Conservation (phyloP, 2,113 vertebrate species). For the Passer domesticus region DNA sequence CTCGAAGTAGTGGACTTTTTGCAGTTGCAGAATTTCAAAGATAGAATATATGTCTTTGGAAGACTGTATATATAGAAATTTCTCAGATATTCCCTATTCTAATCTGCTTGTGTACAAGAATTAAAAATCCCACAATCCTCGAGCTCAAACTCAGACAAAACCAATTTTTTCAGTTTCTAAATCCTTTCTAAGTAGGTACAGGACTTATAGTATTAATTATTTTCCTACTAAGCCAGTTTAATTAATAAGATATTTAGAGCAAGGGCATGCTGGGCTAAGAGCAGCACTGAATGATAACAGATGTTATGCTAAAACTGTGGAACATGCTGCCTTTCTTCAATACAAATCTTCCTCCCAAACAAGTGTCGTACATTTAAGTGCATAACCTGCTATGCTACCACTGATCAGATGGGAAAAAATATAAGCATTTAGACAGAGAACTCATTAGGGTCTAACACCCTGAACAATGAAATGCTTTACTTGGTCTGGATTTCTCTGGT, state of each 20-base stretch:
- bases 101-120: not conserved
- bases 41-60: not conserved
- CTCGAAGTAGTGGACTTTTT: not conserved
- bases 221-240: slow-evolving; percentile 50
- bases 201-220: slow-evolving; percentile 57
- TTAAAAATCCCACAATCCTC: not conserved
- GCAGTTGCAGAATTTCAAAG: not conserved
- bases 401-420: not conserved
- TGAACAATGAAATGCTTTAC: not conserved
- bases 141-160: not conserved
- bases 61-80: not conserved
- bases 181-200: slow-evolving; percentile 39
- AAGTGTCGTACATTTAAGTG: not conserved
- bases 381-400: not conserved
- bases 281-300: slow-evolving; percentile 35
- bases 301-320: not conserved
- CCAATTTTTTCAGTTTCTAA: slow-evolving; percentile 31
- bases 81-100: not conserved
- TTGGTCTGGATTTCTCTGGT: not conserved
- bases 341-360: slow-evolving; percentile 12
- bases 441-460: not conserved
- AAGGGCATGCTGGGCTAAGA: slow-evolving; percentile 38
- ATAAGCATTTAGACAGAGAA: not conserved
- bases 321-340: not conserved
- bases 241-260: slow-evolving; percentile 62